Base-by-base conservation (phyloP, 1,140 invertebrate species). In the Drosophila watanabei region DNA sequence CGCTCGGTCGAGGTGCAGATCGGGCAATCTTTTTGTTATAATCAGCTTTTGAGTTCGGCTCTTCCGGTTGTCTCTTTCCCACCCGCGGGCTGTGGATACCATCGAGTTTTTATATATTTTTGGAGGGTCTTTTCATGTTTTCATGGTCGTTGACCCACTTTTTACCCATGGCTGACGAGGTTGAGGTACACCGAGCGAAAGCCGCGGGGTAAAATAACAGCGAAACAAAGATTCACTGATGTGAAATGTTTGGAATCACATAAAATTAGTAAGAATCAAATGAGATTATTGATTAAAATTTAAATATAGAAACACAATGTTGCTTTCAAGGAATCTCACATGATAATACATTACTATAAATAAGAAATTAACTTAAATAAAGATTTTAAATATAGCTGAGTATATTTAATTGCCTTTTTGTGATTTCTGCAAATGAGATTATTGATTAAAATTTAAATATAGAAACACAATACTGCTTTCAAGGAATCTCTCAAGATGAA, bases 121-220 rank as follows among this genome's bases (percentile, higher is more conserved):
- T 20, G 33, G 24, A 57, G 43, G 58, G 41, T 58, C 71, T 54
- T 35, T 75, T 39, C 30, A 41, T 9, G 63, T 28, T 72, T 73
- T 80, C 30, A 64, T 80, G 46, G 58, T 66, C 43, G 52, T 41
- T 80, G 76, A 80, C 76, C 76, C 32, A 80, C 65, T 73, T 80
- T 80, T 43, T 33, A 52, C 30, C 32, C 48, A 49, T 33, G 32
- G 14, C 45, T 48, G 41, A 13, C 13, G 61, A 16, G 10, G 10
- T 10, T n/a, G 65, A 2, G 33, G 18, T 24, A 33, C 69, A 69
- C 68, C 28, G 48, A 45, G 24, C 1, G 30, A 69, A 64, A 66
- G 46, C 33, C 11, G 37, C 11, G 18, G 37, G 14, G 33, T 9
- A 3, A 20, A 37, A 11, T 37, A 24, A 1, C 1, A 13, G 6